Conservation (phyloP, 2,113 vertebrate species). For the Gopherus evgoodei region DNA sequence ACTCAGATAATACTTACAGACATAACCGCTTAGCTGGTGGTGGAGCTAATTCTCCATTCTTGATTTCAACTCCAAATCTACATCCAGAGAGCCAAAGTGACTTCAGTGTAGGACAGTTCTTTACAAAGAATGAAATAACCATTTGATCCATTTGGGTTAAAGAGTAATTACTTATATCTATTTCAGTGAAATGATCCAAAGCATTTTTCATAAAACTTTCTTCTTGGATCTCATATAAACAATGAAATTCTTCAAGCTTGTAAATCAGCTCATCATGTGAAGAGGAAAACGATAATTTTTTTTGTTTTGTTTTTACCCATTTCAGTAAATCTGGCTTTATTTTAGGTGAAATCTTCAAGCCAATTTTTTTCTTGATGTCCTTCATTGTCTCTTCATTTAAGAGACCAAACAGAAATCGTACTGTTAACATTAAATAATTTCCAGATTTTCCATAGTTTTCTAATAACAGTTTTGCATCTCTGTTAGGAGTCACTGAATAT, state of each 20-base stretch:
- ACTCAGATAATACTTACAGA: not conserved
- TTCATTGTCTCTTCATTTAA: constrained; percentile 53
- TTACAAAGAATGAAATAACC: constrained; percentile 55
- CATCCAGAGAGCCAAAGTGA: constrained; percentile 17
- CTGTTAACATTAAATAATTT: constrained; percentile 41
- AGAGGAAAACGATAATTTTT: not conserved
- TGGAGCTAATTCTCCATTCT: too few species aligned
- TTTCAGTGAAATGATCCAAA: constrained; percentile 43
- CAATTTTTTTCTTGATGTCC: constrained; percentile 39
- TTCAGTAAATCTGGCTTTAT: constrained; percentile 40
- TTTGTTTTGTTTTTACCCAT: constrained; percentile 33
- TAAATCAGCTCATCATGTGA: not conserved
- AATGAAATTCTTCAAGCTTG: constrained; percentile 51
- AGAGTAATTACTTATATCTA: not conserved
- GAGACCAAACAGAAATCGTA: constrained; percentile 71
- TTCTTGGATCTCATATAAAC: constrained; percentile 66
- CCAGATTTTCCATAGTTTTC: constrained; percentile 26
- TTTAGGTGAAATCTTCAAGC: constrained; percentile 51
- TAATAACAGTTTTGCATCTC: constrained; percentile 5
- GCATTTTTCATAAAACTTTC: constrained; percentile 41
- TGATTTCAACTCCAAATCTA: not conserved
- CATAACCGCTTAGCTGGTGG: not conserved
- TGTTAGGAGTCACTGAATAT: not conserved
- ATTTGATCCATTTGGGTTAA: constrained; percentile 40
- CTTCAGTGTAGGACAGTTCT: not conserved